These are phyloP conservation scores for Platysteira castanea DNA, from an alignment of 2,113 vertebrate genomes.

Conservation along the genomic window DNA sequence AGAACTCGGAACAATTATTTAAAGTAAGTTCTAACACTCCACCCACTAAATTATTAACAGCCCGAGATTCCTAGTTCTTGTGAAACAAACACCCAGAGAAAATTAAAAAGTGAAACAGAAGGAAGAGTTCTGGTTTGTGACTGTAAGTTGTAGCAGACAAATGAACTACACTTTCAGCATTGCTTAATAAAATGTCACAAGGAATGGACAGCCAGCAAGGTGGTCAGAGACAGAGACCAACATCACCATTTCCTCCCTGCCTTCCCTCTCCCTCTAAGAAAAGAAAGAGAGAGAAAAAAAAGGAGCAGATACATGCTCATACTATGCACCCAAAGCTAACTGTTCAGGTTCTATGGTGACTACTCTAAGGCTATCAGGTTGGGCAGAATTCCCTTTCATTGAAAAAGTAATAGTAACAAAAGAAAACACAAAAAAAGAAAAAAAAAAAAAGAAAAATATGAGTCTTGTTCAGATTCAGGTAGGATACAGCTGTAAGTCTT, in stretches of 20 bases:
- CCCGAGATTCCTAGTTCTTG: background rate
- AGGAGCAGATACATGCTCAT: background rate
- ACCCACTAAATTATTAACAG: constrained; percentile 41
- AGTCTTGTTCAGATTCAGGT: background rate
- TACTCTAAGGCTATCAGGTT: background rate
- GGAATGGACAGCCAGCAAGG: background rate
- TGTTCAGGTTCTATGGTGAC: background rate
- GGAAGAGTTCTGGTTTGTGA: background rate
- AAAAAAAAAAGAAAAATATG: background rate
- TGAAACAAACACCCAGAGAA: constrained; percentile 22
- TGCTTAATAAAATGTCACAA: background rate
- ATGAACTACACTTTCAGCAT: background rate
- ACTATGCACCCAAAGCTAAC: background rate
- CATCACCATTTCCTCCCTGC: background rate
- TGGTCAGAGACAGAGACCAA: background rate
- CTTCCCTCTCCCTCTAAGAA: background rate
- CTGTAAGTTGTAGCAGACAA: background rate
- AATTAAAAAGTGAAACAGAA: constrained; percentile 51
- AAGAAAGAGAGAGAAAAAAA: background rate
- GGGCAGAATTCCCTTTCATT: background rate
- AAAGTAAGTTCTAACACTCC: constrained; percentile 12
- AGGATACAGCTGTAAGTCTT: background rate
- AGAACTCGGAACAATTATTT: constrained; percentile 39
- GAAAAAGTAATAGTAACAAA: background rate
- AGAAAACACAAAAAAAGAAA: background rate